phyloP scores from a whole-genome alignment of 2,888 invertebrate genomes.

The Parnassius glacialis region DNA sequence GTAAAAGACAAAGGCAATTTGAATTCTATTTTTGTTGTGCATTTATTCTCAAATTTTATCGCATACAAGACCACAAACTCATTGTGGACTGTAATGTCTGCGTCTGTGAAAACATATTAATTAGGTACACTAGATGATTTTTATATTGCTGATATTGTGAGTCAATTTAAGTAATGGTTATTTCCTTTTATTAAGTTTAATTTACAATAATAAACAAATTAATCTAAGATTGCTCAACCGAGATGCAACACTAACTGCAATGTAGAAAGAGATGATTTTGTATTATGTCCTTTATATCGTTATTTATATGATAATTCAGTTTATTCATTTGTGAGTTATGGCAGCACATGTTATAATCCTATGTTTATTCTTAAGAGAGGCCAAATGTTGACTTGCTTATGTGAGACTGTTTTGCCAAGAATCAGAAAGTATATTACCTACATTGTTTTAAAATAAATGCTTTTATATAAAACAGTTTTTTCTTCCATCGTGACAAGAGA shows the following conservation, averaged over 20 bases:
- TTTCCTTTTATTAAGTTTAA: conserved; percentile 76
- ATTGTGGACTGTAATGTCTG: conserved; percentile 74
- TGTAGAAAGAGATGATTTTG: conserved; percentile 69
- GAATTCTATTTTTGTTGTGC: conserved; percentile 79
- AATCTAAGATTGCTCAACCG: conserved; percentile 77
- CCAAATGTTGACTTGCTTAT: conserved; percentile 82
- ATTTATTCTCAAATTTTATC: conserved; percentile 77
- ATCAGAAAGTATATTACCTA: conserved; percentile 82
- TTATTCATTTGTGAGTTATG: conserved; percentile 76
- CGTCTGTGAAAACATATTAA: conserved; percentile 59
- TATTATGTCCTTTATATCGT: conserved; percentile 70
- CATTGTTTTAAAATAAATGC: conserved; percentile 82
- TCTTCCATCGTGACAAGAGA: conserved; percentile 1
- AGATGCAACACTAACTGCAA: conserved; percentile 78
- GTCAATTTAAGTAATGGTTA: conserved; percentile 78
- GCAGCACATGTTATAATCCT: conserved; percentile 78
- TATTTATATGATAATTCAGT: conserved; percentile 75
- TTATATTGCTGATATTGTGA: conserved; percentile 75
- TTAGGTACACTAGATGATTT: conserved; percentile 61
- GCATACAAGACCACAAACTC: conserved; percentile 64
- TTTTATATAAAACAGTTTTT: conserved; percentile 66
- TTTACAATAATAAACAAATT: conserved; percentile 73
- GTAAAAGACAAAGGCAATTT: conserved; percentile 78
- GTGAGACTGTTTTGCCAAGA: conserved; percentile 82
- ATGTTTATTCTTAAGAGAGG: conserved; percentile 79